Evolutionary conservation across 2,113 vertebrate species (phyloP).

Genomic region (Varanus komodoensis): DNA sequence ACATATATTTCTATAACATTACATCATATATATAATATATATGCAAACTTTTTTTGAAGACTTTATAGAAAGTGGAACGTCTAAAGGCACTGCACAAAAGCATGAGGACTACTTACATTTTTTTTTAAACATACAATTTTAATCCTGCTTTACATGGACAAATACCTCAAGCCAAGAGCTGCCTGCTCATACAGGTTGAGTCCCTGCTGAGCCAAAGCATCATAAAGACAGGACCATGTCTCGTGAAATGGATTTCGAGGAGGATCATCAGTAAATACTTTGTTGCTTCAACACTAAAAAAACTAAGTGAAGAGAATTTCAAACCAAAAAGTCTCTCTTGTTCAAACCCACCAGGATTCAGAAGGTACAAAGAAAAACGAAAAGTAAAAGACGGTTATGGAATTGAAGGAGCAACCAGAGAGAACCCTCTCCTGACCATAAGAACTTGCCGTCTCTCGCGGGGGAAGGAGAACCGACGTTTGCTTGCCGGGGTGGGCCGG

Average conservation of each 20-base stretch:
- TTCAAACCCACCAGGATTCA: slow-evolving; percentile 32
- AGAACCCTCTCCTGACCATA: slow-evolving; percentile 15
- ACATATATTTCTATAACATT: slow-evolving; percentile 86
- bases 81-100: slow-evolving; percentile 84
- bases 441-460: neutral
- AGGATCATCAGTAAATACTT: slow-evolving; percentile 51
- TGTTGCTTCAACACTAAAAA: slow-evolving; percentile 43
- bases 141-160: slow-evolving; percentile 54
- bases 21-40: slow-evolving; percentile 87
- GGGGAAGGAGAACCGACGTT: neutral
- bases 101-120: slow-evolving; percentile 60
- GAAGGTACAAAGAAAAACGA: slow-evolving; percentile 22
- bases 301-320: slow-evolving; percentile 19
- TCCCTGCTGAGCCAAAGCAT: slow-evolving; percentile 69
- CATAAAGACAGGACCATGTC: slow-evolving; percentile 57
- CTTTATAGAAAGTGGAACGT: slow-evolving; percentile 81
- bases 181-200: slow-evolving; percentile 43
- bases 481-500: too few relatives aligned
- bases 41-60: slow-evolving; percentile 79
- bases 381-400: slow-evolving; percentile 59
- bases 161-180: slow-evolving; percentile 42
- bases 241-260: slow-evolving; percentile 9
- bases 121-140: slow-evolving; percentile 36
- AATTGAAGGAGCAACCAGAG: slow-evolving; percentile 68
- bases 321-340: slow-evolving; percentile 24